Base-by-base conservation (phyloP, 2,797 vertebrate genomes). In the Tiaroga cobitis region DNA sequence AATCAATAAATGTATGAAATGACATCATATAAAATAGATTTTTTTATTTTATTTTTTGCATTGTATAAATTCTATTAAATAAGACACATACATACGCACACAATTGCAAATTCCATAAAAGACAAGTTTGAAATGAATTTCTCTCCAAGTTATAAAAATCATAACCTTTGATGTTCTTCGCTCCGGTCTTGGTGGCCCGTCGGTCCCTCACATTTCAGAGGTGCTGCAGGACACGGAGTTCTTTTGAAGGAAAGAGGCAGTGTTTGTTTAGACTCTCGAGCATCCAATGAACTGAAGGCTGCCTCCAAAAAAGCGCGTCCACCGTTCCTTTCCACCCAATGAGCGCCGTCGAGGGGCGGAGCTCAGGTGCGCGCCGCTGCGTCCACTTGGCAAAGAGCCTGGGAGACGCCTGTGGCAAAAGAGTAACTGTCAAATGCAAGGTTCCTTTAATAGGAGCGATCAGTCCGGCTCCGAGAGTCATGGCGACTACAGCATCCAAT, bases 401-500 rank as follows among this genome's bases (percentile, higher is more conserved):
- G 93, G 92, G 94, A 95, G 94, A 93, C 94, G 94, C 94, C 95
- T 93, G 94, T 94, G 96, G 96, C 96, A 95, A 93, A 96, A 96
- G 96, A 96, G 96, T 95, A 94, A 96, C 97, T 97, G 97, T 97
- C 97, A 97, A 97, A 98, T 97, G 97, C 96, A 94, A 96, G 96
- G 95, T 96, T 96, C 95, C 95, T 97, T 95, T 95, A 96, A 96
- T 94, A 95, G 93, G 96, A 95, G 96, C 95, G 94, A 95, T 95
- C 97, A 98, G 96, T 97, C 96, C 96, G 96, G 96, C 96, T 97
- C 95, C 94, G 95, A 95, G 96, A 97, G 97, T 97, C 97, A 99
- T 99, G 97, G 97, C 97, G 96, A 98, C 97, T 95, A 96, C 97
- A 97, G 97, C 97, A 94, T 98, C 97, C 95, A 98, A 97, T 96